phyloP scores from a whole-genome alignment of 2,797 vertebrate species.

The Lophius americanus region DNA sequence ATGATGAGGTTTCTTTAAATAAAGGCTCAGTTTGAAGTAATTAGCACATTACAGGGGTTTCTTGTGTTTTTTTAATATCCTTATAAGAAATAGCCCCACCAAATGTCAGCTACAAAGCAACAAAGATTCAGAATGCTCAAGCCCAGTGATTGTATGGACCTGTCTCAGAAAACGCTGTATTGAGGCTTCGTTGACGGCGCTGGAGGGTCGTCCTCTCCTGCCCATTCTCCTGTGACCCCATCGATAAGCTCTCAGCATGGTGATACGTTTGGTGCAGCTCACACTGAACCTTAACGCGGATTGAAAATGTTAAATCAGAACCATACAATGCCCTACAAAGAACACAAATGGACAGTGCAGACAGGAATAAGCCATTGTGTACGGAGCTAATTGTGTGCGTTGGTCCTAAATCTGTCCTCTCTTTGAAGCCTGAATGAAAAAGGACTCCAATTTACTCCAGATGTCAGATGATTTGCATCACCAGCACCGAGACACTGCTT shows the following conservation, averaged over 20 bases:
- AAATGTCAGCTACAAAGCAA: no score
- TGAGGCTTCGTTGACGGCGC: slow-evolving; percentile 82
- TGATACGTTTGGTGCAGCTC: slow-evolving; percentile 89
- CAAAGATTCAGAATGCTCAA: no score
- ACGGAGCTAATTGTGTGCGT: slow-evolving; percentile 21
- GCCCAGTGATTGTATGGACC: slow-evolving; percentile 71
- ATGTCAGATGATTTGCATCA: no score
- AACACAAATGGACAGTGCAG: slow-evolving; percentile 7
- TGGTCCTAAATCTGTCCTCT: slow-evolving; percentile 14
- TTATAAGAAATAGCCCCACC: no score
- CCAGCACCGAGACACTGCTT: no score
- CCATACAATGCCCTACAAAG: neutral
- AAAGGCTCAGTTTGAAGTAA: no score
- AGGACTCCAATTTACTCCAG: no score
- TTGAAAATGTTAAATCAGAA: slow-evolving; percentile 1
- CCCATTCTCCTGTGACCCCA: slow-evolving; percentile 88
- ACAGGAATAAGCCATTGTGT: neutral
- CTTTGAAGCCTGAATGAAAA: slow-evolving; percentile 10
- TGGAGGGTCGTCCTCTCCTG: slow-evolving; percentile 86
- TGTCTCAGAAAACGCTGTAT: slow-evolving; percentile 88
- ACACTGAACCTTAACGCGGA: slow-evolving; percentile 85
- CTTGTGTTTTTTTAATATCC: no score
- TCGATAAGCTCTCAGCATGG: slow-evolving; percentile 78
- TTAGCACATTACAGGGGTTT: no score
- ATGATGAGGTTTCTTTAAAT: neutral